Base-by-base conservation (phyloP, 2,888 invertebrate species). In the Lithosia quadra region DNA sequence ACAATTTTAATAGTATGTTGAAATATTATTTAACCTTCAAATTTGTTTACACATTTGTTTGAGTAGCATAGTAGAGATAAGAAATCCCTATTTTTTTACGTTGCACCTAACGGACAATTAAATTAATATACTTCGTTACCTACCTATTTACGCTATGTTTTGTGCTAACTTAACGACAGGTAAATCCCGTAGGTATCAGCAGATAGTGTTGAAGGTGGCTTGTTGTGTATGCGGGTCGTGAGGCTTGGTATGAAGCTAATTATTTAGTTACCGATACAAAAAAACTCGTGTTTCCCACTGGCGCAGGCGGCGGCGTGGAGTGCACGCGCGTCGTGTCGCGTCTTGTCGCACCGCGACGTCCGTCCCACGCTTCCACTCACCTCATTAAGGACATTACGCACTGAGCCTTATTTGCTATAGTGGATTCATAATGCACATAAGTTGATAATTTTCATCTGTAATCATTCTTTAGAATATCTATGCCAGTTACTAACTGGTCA, bases 101-200 rank as follows among this genome's bases (percentile, higher is more conserved):
- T 33, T 22, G 8, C 13, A 56, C 15, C 39, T 0, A 7, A 39
- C 39, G 15, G 22, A 56, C n/a, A 18, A 60, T 15, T n/a, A 36
- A 60, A 60, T 39, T 36, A 60, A 39, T 60, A 24, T 34, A n/a
- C 7, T n/a, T 58, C 8, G 28, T 36, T 60, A 59, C 11, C n/a
- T 59, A 33, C 3, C 13, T 28, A 49, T 63, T 53, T 28, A 11
- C n/a, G 62, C 71, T 67, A 57, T 24, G 55, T 69, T n/a, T 63
- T 72, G 43, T 49, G 8, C 18, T 24, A 22, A 39, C 13, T 58
- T 72, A 68, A 73, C 36, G 56, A 56, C 49, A 24, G 63, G 71
- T 71, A 59, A 74, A 56, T 49, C 63, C 65, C 61, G 53, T 61
- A 57, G 62, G 43, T 69, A 65, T 34, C 59, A 59, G 53, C 9